phyloP scores from a whole-genome alignment of 2,113 vertebrate species.

The Notarius quadriscutis region DNA sequence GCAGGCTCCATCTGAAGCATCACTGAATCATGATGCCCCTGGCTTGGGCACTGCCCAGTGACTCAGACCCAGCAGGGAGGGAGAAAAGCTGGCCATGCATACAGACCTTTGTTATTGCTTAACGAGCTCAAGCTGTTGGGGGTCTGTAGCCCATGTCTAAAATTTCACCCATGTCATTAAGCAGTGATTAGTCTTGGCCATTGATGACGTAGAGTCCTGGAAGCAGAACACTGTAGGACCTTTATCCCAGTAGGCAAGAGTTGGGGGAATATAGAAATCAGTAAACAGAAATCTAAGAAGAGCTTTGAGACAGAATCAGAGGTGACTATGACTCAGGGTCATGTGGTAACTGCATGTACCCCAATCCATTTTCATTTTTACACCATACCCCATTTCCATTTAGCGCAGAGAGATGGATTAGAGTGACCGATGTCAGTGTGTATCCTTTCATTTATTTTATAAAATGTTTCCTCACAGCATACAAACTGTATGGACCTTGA shows the following conservation, averaged over 20 bases:
- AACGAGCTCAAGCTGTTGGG: conserved; percentile 39
- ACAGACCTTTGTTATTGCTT: conserved; percentile 37
- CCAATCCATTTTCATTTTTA: neutral
- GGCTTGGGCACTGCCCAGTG: conserved; percentile 46
- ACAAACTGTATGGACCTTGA: conserved; percentile 67
- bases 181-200: conserved; percentile 40
- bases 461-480: conserved; percentile 63
- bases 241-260: neutral
- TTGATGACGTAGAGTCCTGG: conserved; percentile 29
- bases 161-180: conserved; percentile 48
- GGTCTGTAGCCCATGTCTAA: conserved; percentile 38
- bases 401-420: conserved; percentile 24
- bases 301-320: neutral
- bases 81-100: conserved; percentile 37
- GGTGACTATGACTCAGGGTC: conserved; percentile 18
- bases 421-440: conserved; percentile 49
- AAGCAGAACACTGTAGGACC: conserved; percentile 3
- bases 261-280: neutral
- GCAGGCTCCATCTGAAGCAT: conserved; percentile 57
- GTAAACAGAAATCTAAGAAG: neutral
- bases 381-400: conserved; percentile 1
- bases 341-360: neutral
- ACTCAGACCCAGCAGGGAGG: conserved; percentile 43
- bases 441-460: conserved; percentile 67
- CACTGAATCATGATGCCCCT: conserved; percentile 44